A percentile compares a stretch with the other conserved stretches of the same genome.
Evolutionary conservation across 2,888 invertebrate genomes (phyloP).

Genomic region (Meghimatium bilineatum): DNA sequence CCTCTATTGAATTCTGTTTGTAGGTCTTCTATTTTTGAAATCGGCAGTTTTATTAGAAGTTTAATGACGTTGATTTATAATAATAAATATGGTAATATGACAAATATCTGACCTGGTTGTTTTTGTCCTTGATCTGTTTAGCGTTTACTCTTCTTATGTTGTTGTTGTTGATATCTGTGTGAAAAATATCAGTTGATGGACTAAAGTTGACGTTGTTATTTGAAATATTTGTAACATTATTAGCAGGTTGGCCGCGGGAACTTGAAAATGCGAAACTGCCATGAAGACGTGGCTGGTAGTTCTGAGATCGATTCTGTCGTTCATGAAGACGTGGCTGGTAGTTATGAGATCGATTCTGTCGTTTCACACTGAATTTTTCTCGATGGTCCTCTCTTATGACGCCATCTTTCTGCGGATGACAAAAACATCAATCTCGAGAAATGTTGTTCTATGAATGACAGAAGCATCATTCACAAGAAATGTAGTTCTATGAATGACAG

Average conservation of each 20-base stretch:
- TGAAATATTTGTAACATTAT: background rate
- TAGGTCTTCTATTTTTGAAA: too few species aligned
- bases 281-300: background rate
- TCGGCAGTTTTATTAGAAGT: too few species aligned
- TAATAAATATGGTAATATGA: background rate
- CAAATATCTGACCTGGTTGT: background rate
- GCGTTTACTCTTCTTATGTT: background rate
- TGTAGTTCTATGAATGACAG: too few species aligned
- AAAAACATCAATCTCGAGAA: background rate
- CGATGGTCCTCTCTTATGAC: slow-evolving; percentile 21
- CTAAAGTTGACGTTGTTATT: background rate
- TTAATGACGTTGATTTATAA: too few species aligned
- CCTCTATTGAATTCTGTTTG: too few species aligned
- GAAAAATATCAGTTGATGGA: background rate
- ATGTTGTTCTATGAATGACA: too few species aligned
- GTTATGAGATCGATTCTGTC: background rate
- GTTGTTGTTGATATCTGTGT: background rate
- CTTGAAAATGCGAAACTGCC: background rate
- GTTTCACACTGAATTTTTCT: slow-evolving; percentile 18
- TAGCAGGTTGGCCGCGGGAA: background rate
- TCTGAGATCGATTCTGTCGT: background rate
- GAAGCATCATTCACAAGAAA: too few species aligned
- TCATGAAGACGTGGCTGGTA: background rate
- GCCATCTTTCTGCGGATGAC: slow-evolving; percentile 13
- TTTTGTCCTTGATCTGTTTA: background rate